phyloP scores from a whole-genome alignment of 2,797 vertebrate species.

The Sylvia borin region DNA sequence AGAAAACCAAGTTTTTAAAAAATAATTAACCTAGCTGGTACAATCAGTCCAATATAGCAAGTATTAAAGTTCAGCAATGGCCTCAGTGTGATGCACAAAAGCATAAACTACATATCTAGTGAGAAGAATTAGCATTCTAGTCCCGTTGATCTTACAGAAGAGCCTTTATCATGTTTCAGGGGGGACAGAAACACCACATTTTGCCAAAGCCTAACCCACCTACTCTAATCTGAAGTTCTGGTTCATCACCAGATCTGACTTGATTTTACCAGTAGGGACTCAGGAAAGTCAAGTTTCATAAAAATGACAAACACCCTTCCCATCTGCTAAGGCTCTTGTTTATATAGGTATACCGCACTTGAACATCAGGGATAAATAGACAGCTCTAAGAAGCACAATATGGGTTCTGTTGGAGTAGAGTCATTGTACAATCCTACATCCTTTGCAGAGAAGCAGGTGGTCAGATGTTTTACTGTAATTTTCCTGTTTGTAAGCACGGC shows the following conservation, averaged over 20 bases:
- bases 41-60: not conserved
- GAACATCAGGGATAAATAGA: not conserved
- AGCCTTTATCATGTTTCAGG: not conserved
- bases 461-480: not conserved
- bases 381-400: not conserved
- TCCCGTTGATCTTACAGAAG: not conserved
- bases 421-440: not conserved
- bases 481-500: not conserved
- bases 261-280: not conserved
- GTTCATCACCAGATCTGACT: not conserved
- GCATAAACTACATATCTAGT: not conserved
- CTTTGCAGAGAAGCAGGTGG: not conserved
- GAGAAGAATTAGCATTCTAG: not conserved
- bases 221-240: not conserved
- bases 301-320: not conserved
- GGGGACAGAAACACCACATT: not conserved
- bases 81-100: not conserved
- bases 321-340: not conserved
- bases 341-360: not conserved
- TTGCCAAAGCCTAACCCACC: not conserved
- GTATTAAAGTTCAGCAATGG: rapidly evolving
- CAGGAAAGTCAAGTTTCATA: not conserved
- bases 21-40: not conserved
- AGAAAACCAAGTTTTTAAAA: not conserved
- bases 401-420: not conserved